phyloP scores from a whole-genome alignment of 2,888 invertebrate genomes.

The Ametastegia equiseti region DNA sequence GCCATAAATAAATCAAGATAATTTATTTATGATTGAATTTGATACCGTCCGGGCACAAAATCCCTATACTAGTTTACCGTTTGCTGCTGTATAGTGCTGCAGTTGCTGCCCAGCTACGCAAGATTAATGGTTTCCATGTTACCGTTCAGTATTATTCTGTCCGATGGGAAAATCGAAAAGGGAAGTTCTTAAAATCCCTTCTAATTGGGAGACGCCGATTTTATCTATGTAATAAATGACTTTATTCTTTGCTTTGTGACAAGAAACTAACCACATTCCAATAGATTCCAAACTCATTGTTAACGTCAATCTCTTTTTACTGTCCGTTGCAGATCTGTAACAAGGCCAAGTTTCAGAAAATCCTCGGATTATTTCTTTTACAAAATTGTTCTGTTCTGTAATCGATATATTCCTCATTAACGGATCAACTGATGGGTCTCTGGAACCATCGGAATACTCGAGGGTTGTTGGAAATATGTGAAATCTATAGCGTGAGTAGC shows the following conservation, averaged over 20 bases:
- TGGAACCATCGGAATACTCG: not conserved
- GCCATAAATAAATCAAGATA: slow-evolving; percentile 48
- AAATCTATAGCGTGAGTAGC: not conserved
- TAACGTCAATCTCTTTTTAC: not conserved
- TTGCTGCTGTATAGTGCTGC: no score
- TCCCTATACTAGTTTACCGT: slow-evolving; percentile 43
- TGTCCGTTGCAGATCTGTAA: not conserved
- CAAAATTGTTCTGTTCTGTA: not conserved
- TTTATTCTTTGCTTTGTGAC: slow-evolving; percentile 32
- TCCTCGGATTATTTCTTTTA: not conserved
- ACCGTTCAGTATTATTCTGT: slow-evolving; percentile 18
- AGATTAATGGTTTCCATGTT: slow-evolving; percentile 41
- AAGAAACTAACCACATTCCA: slow-evolving; percentile 21
- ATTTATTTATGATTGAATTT: slow-evolving; percentile 49
- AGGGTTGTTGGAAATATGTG: not conserved
- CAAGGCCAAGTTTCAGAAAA: not conserved
- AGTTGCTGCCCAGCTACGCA: slow-evolving; percentile 10
- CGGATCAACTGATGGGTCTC: not conserved
- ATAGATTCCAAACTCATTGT: not conserved
- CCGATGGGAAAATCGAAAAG: slow-evolving; percentile 40
- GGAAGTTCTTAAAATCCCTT: slow-evolving; percentile 30
- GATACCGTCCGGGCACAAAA: slow-evolving; percentile 45
- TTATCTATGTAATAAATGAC: slow-evolving; percentile 40
- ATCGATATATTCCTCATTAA: not conserved
- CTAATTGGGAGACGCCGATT: slow-evolving; percentile 42